Evolutionary conservation across 1,140 invertebrate species (phyloP).

Genomic region (Ridgeia piscesae): DNA sequence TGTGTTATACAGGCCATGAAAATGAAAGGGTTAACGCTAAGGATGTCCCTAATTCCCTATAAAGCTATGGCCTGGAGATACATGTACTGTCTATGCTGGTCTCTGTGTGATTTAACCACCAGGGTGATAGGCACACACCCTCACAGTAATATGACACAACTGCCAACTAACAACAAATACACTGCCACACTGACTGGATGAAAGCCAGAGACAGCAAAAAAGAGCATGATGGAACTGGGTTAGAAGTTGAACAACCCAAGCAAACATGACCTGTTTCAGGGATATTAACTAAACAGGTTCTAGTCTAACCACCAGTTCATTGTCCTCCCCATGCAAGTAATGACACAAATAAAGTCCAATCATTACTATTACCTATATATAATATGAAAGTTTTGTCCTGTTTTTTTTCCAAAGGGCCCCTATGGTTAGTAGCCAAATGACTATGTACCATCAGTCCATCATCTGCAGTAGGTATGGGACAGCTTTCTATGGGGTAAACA

Average conservation of each 20-base stretch:
- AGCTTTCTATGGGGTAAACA: too few relatives aligned
- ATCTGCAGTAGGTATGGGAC: too few relatives aligned
- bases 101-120: neutral
- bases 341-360: too few relatives aligned
- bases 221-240: neutral
- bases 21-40: neutral
- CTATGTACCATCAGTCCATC: too few relatives aligned
- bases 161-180: neutral
- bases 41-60: neutral
- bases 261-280: neutral
- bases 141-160: neutral
- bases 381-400: too few relatives aligned
- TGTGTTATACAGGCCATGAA: neutral
- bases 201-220: neutral
- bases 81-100: neutral
- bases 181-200: neutral
- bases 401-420: too few relatives aligned
- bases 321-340: too few relatives aligned
- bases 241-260: neutral
- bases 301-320: too few relatives aligned
- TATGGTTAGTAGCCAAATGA: too few relatives aligned
- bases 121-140: neutral
- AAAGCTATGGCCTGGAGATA: neutral
- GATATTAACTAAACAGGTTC: too few relatives aligned
- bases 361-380: too few relatives aligned